phyloP scores from a whole-genome alignment of 2,797 vertebrate species.

The Phrynocephalus guinanensis region DNA sequence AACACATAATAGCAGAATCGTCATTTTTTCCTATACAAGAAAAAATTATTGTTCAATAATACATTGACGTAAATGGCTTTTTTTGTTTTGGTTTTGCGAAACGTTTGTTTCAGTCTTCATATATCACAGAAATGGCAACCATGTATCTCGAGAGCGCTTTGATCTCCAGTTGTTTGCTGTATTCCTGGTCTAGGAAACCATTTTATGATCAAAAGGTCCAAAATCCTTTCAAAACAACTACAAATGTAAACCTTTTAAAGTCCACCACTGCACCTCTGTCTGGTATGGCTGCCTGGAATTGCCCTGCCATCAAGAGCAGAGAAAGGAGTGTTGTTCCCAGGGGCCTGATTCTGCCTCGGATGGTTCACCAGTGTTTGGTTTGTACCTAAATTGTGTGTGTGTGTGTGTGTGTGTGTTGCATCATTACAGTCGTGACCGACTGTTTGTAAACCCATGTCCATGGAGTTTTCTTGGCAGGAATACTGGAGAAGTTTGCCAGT shows the following conservation, averaged over 20 bases:
- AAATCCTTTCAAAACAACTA: conserved; percentile 1
- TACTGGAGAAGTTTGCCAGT: no score
- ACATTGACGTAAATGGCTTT: conserved; percentile 13
- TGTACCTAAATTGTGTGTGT: not conserved
- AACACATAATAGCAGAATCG: not conserved
- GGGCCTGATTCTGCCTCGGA: not conserved
- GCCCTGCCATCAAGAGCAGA: not conserved
- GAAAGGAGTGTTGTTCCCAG: not conserved
- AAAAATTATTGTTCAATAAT: not conserved
- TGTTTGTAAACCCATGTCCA: no score
- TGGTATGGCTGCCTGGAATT: not conserved
- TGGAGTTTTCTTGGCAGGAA: no score
- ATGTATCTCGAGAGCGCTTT: not conserved
- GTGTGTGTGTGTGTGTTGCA: no score
- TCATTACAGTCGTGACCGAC: no score
- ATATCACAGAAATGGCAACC: conserved; percentile 29
- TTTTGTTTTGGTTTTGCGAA: not conserved
- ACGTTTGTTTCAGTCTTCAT: not conserved
- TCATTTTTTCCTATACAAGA: not conserved
- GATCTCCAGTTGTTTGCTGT: conserved; percentile 4
- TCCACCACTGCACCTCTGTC: no score
- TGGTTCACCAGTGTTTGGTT: not conserved
- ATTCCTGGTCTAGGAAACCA: conserved; percentile 8
- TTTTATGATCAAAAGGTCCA: conserved; percentile 22
- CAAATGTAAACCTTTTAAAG: not conserved